A percentile compares a stretch with the other conserved stretches of the same genome.
Conservation (phyloP, 1,140 invertebrate species). For the Drosophila bocki region DNA sequence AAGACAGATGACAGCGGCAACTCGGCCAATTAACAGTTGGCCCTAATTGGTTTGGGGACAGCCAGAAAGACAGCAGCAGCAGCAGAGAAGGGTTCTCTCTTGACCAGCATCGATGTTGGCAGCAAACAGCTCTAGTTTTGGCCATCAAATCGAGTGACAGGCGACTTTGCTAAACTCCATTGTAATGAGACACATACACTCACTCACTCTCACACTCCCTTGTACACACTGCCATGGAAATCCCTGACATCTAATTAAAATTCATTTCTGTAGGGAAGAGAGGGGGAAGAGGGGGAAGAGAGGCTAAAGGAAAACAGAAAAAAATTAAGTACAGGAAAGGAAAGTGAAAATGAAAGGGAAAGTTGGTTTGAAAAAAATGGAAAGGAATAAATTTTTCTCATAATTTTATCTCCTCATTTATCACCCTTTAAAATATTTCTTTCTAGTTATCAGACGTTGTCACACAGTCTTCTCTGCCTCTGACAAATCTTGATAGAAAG, state of each 20-base stretch:
- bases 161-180: conserved; percentile 41
- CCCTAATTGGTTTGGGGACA: conserved; percentile 29
- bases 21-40: conserved; percentile 50
- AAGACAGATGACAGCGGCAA: conserved; percentile 16
- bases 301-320: not conserved
- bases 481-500: conserved; percentile 13
- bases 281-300: not conserved
- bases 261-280: not conserved
- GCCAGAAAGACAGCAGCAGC: conserved; percentile 1
- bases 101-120: conserved; percentile 39
- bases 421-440: not conserved
- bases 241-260: conserved; percentile 67
- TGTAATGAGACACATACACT: conserved; percentile 42
- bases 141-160: conserved; percentile 50
- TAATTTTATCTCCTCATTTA: no score
- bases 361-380: not conserved
- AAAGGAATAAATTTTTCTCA: no score
- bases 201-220: not conserved
- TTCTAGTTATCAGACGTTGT: not conserved
- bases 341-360: conserved; percentile 6
- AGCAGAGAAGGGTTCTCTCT: conserved; percentile 23
- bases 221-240: conserved; percentile 35
- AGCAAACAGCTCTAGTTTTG: conserved; percentile 14
- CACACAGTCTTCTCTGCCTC: not conserved
- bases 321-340: not conserved